Evolutionary conservation across 2,888 invertebrate species (phyloP).

Genomic region (Callimorpha dominula): DNA sequence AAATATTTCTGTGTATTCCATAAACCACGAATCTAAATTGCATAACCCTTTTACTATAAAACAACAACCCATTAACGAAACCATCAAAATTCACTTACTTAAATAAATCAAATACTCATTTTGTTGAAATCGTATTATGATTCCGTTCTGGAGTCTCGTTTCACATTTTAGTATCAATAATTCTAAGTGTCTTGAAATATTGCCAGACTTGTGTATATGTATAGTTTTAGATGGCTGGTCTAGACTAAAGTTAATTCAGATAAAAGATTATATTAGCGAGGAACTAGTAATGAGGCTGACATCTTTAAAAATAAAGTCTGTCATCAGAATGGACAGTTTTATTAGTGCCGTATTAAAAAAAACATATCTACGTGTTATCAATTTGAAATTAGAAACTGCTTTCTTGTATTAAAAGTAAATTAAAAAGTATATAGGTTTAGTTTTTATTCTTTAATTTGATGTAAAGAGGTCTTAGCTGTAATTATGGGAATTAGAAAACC

Average conservation of each 20-base stretch:
- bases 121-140: conserved; percentile 34
- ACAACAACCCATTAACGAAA: conserved; percentile 46
- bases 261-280: conserved; percentile 32
- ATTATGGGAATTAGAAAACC: too few species aligned
- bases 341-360: background rate
- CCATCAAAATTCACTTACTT: conserved; percentile 55
- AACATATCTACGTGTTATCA: background rate
- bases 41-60: conserved; percentile 52
- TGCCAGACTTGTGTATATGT: conserved; percentile 39
- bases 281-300: background rate
- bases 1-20: conserved; percentile 2
- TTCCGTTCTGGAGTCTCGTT: conserved; percentile 24
- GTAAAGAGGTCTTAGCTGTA: too few species aligned
- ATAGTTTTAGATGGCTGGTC: conserved; percentile 46
- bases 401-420: too few species aligned
- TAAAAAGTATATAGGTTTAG: too few species aligned
- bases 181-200: conserved; percentile 47
- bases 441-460: too few species aligned
- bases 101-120: conserved; percentile 49
- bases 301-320: background rate
- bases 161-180: conserved; percentile 42
- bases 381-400: background rate
- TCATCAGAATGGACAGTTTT: background rate
- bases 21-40: conserved; percentile 24
- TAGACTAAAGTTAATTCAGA: conserved; percentile 46